phyloP scores from a whole-genome alignment of 2,888 invertebrate species.

The Tachina grossa region DNA sequence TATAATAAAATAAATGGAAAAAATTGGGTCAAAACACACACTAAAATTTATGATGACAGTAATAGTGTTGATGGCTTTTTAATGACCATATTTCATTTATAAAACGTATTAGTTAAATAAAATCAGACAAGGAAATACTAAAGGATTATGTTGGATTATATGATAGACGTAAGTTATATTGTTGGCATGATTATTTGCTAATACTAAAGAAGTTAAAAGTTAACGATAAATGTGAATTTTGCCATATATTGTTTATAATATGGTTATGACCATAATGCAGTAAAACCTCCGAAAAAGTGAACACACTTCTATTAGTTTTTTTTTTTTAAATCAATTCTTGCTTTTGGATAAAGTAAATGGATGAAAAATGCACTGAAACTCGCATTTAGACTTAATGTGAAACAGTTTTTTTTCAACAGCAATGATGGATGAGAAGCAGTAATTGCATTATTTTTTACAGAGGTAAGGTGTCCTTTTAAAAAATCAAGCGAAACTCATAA shows the following conservation, averaged over 20 bases:
- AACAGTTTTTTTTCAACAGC: no score
- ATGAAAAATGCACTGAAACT: no score
- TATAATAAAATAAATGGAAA: slow-evolving; percentile 3
- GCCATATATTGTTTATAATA: background rate
- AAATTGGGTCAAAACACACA: slow-evolving; percentile 14
- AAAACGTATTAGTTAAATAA: slow-evolving; percentile 4
- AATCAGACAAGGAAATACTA: slow-evolving; percentile 15
- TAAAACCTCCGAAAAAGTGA: no score
- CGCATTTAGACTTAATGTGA: no score
- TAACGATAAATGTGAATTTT: background rate
- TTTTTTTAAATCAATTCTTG: no score
- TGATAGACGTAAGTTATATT: slow-evolving; percentile 1
- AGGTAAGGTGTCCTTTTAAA: no score
- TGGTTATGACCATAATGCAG: no score
- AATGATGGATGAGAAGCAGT: no score
- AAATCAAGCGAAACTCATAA: no score
- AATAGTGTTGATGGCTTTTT: slow-evolving; percentile 69
- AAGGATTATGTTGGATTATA: slow-evolving; percentile 22
- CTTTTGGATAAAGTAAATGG: no score
- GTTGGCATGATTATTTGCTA: background rate
- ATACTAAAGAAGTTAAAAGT: background rate
- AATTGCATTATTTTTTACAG: no score
- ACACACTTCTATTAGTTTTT: no score
- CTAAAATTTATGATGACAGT: slow-evolving; percentile 67
- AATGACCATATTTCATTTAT: slow-evolving; percentile 66